Evolutionary conservation across 2,888 invertebrate genomes (phyloP).

Genomic region (Gari tellinella): DNA sequence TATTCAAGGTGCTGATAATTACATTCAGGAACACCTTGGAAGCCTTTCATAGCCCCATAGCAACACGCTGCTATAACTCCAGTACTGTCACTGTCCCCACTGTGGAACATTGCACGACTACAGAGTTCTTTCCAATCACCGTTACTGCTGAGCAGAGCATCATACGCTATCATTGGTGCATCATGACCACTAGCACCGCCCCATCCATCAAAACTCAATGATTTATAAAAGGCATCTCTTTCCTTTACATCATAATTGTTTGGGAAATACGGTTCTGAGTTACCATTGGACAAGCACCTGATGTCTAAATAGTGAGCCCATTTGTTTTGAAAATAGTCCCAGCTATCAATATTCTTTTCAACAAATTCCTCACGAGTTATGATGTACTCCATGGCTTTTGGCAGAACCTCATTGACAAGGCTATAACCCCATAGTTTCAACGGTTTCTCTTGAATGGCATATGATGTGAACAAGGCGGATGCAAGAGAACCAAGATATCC

Average conservation of each 20-base stretch:
- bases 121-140: constrained; percentile 80
- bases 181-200: constrained; percentile 84
- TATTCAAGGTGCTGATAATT: constrained; percentile 70
- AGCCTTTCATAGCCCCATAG: constrained; percentile 81
- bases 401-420: constrained; percentile 68
- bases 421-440: constrained; percentile 77
- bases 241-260: constrained; percentile 71
- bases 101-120: constrained; percentile 79
- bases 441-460: constrained; percentile 79
- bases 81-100: constrained; percentile 83
- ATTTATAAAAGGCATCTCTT: constrained; percentile 80
- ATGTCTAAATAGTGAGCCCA: constrained; percentile 77
- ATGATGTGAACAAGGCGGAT: constrained; percentile 80
- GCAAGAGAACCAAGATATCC: constrained; percentile 82
- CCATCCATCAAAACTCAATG: constrained; percentile 79
- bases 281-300: constrained; percentile 65
- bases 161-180: constrained; percentile 84
- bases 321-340: constrained; percentile 75
- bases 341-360: constrained; percentile 72
- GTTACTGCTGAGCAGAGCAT: constrained; percentile 76
- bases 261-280: constrained; percentile 72
- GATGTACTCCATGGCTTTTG: constrained; percentile 74
- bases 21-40: constrained; percentile 74
- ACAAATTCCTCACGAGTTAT: constrained; percentile 62
- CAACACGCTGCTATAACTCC: constrained; percentile 82